Conservation (phyloP, 2,797 vertebrate genomes). For the Spinus pinus region DNA sequence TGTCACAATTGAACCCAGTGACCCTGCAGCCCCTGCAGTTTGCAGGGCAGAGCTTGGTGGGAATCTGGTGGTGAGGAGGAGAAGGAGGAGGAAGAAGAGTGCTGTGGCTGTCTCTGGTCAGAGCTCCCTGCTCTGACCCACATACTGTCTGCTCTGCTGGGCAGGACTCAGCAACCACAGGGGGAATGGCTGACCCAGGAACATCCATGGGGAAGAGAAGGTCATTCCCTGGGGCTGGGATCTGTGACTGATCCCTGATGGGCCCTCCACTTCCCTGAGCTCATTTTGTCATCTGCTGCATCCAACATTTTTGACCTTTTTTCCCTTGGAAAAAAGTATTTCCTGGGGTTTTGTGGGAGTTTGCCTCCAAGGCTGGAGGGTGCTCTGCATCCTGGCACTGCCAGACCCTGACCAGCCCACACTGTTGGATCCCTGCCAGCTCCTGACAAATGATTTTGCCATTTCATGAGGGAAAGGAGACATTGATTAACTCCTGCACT, state of each 20-base stretch:
- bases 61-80: neutral
- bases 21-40: rapidly evolving
- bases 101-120: rapidly evolving
- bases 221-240: neutral
- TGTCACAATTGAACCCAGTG: rapidly evolving
- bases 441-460: neutral
- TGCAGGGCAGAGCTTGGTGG: neutral
- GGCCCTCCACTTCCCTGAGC: neutral
- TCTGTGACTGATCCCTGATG: neutral
- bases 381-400: neutral
- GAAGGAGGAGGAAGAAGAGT: neutral
- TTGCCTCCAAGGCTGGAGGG: neutral
- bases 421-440: neutral
- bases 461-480: neutral
- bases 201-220: neutral
- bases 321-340: neutral
- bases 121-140: neutral
- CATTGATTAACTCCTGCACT: conserved; percentile 19
- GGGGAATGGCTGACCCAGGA: neutral
- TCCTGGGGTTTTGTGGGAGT: neutral
- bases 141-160: rapidly evolving
- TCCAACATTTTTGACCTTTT: neutral
- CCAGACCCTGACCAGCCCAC: neutral
- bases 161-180: neutral
- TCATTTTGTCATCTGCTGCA: neutral